Evolutionary conservation across 2,888 invertebrate genomes (phyloP).

Genomic region (Nebria salina): DNA sequence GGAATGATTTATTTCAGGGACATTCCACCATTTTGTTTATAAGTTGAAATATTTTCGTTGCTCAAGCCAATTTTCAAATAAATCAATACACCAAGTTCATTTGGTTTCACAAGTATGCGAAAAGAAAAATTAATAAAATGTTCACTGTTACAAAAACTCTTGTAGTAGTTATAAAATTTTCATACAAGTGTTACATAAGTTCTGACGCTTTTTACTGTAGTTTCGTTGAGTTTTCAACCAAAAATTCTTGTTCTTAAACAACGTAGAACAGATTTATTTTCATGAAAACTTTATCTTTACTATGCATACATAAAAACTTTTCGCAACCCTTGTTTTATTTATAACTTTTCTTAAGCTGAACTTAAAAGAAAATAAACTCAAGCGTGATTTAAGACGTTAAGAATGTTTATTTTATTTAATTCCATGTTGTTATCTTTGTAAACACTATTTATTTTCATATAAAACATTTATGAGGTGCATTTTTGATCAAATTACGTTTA

Average conservation of each 20-base stretch:
- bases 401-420: too few species aligned
- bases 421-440: too few species aligned
- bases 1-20: background rate
- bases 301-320: slow-evolving; percentile 1
- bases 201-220: background rate
- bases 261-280: background rate
- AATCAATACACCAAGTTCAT: too few species aligned
- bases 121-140: background rate
- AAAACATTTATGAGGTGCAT: too few species aligned
- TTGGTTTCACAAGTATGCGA: background rate
- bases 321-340: background rate
- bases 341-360: background rate
- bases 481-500: too few species aligned
- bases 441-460: too few species aligned
- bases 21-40: too few species aligned
- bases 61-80: too few species aligned
- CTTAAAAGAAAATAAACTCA: background rate
- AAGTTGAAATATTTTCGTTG: too few species aligned
- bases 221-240: background rate
- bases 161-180: background rate
- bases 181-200: slow-evolving; percentile 1
- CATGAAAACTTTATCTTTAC: background rate
- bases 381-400: background rate
- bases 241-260: background rate
- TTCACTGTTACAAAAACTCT: background rate